These are phyloP conservation scores for Poeciliopsis prolifica DNA, from an alignment of 2,113 vertebrate species.

Conservation along the genomic window DNA sequence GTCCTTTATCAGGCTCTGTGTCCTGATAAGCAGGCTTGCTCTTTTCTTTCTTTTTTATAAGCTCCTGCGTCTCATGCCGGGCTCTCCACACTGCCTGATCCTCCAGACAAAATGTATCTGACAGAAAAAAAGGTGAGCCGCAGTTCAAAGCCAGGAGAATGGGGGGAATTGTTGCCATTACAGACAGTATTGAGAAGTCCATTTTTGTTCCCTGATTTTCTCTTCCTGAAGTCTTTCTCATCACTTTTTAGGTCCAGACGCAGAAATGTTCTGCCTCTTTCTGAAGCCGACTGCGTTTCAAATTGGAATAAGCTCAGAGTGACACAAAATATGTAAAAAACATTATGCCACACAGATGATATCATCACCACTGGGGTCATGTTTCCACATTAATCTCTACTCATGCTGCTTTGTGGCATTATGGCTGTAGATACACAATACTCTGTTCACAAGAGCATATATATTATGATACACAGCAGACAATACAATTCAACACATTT, in stretches of 20 bases:
- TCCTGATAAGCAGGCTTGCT: slow-evolving; percentile 65
- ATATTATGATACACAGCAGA: too few relatives aligned
- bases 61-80: slow-evolving; percentile 57
- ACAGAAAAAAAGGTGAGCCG: slow-evolving; percentile 24
- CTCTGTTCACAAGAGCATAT: too few relatives aligned
- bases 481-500: too few relatives aligned
- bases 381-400: too few relatives aligned
- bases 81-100: slow-evolving; percentile 58
- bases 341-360: neutral
- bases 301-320: slow-evolving; percentile 3
- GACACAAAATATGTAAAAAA: slow-evolving; percentile 2
- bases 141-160: slow-evolving; percentile 42
- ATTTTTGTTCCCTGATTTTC: slow-evolving; percentile 32
- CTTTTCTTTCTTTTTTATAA: slow-evolving; percentile 66
- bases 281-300: slow-evolving; percentile 6
- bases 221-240: slow-evolving; percentile 19
- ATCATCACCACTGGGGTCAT: slow-evolving; percentile 2
- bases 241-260: slow-evolving; percentile 20
- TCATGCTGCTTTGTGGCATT: too few relatives aligned
- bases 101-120: slow-evolving; percentile 53
- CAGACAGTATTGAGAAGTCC: slow-evolving; percentile 33
- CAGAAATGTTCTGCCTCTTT: neutral
- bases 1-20: slow-evolving; percentile 66
- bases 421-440: too few relatives aligned
- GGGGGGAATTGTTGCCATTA: slow-evolving; percentile 32